Percentiles rank a stretch among this genome's conserved stretches.
phyloP scores from a whole-genome alignment of 2,113 vertebrate species.

The Psittacus erithacus region DNA sequence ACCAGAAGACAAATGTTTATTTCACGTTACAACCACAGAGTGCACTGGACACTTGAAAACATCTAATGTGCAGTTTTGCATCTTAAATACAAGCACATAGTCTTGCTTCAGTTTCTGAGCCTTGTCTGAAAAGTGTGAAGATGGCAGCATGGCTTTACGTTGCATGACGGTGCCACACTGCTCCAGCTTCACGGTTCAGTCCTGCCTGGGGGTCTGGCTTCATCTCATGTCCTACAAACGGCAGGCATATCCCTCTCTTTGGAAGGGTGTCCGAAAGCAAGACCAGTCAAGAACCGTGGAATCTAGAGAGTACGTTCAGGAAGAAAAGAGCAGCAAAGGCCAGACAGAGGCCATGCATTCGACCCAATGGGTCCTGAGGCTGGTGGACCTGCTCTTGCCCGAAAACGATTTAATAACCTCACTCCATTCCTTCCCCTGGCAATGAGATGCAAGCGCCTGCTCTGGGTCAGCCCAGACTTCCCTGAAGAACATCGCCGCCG shows the following conservation, averaged over 20 bases:
- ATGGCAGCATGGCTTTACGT: background rate
- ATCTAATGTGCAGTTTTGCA: fast-evolving
- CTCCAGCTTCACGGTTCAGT: background rate
- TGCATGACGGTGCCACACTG: background rate
- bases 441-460: background rate
- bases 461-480: fast-evolving
- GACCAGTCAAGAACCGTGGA: fast-evolving
- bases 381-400: background rate
- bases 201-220: background rate
- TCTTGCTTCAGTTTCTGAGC: too few relatives aligned
- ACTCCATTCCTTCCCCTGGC: background rate
- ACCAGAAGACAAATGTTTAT: background rate
- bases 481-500: background rate
- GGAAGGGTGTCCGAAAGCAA: fast-evolving
- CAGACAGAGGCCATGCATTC: fast-evolving
- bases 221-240: fast-evolving
- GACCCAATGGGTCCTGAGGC: fast-evolving
- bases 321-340: background rate
- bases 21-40: fast-evolving
- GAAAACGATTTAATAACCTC: background rate
- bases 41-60: fast-evolving
- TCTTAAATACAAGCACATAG: fast-evolving
- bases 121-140: fast-evolving
- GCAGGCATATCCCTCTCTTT: too few relatives aligned
- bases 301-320: fast-evolving